phyloP scores from a whole-genome alignment of 2,113 vertebrate genomes.

The Microcebus murinus region DNA sequence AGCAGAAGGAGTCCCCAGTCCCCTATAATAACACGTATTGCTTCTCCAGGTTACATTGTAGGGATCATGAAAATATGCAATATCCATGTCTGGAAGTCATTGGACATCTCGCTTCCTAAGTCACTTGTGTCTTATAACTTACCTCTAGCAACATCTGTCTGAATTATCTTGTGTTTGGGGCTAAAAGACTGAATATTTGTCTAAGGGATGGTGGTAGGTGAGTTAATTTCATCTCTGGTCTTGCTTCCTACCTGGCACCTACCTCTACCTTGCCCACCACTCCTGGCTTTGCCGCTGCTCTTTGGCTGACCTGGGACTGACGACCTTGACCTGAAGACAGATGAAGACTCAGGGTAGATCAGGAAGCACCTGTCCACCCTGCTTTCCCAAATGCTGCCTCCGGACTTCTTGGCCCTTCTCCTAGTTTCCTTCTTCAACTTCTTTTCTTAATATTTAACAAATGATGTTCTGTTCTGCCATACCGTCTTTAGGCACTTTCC shows the following conservation, averaged over 20 bases:
- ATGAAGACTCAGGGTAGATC: neutral
- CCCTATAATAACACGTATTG: conserved; percentile 71
- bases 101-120: neutral
- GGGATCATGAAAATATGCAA: neutral
- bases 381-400: neutral
- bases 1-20: conserved; percentile 76
- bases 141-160: neutral
- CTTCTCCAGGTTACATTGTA: conserved; percentile 77
- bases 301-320: neutral
- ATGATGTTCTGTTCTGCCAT: neutral
- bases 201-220: neutral
- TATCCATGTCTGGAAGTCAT: neutral
- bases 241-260: neutral
- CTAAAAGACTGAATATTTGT: neutral
- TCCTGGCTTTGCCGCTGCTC: neutral
- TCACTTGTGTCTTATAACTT: neutral
- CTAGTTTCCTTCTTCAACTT: neutral
- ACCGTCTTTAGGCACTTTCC: accelerated
- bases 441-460: neutral
- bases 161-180: neutral
- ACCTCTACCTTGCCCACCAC: neutral
- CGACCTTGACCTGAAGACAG: neutral
- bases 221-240: neutral
- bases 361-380: neutral
- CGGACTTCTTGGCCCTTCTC: neutral